These are phyloP conservation scores for Diorhabda elongata DNA, from an alignment of 1,140 invertebrate genomes.

Conservation along the genomic window DNA sequence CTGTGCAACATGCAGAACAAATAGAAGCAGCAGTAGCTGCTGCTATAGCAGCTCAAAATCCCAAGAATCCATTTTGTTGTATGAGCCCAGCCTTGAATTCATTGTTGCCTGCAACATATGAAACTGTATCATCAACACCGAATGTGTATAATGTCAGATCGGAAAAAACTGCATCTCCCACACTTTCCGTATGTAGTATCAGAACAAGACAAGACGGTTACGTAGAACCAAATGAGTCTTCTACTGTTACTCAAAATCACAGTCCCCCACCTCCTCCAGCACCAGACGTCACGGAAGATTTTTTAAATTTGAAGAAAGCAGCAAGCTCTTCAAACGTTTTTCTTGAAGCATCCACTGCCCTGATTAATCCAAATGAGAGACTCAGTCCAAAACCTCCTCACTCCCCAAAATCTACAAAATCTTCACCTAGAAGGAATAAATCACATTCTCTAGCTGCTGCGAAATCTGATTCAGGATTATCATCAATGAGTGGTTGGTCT, in stretches of 20 bases:
- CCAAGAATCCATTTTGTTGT: conserved; percentile 46
- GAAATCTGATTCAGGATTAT: conserved; percentile 79
- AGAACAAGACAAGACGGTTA: conserved; percentile 65
- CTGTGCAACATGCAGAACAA: conserved; percentile 56
- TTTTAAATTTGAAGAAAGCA: conserved; percentile 35
- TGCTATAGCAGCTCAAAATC: conserved; percentile 28
- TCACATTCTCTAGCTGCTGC: conserved; percentile 59
- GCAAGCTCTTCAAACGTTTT: conserved; percentile 48
- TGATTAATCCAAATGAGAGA: conserved; percentile 47
- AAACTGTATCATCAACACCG: conserved; percentile 49
- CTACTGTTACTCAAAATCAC: conserved; percentile 55
- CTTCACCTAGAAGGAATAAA: conserved; percentile 69
- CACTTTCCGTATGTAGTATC: conserved; percentile 59
- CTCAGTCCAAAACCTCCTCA: conserved; percentile 61
- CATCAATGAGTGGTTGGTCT: conserved; percentile 81
- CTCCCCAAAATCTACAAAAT: conserved; percentile 68
- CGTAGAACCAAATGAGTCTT: conserved; percentile 24
- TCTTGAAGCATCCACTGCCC: conserved; percentile 44
- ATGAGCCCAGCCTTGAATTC: conserved; percentile 51
- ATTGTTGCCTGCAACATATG: conserved; percentile 51
- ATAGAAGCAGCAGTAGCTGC: conserved; percentile 41
- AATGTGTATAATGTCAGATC: conserved; percentile 49
- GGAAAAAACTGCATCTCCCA: conserved; percentile 58
- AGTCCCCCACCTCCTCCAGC: conserved; percentile 79
- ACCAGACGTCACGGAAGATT: conserved; percentile 57